phyloP scores from a whole-genome alignment of 2,113 vertebrate species.

The Peromyscus polionotus region DNA sequence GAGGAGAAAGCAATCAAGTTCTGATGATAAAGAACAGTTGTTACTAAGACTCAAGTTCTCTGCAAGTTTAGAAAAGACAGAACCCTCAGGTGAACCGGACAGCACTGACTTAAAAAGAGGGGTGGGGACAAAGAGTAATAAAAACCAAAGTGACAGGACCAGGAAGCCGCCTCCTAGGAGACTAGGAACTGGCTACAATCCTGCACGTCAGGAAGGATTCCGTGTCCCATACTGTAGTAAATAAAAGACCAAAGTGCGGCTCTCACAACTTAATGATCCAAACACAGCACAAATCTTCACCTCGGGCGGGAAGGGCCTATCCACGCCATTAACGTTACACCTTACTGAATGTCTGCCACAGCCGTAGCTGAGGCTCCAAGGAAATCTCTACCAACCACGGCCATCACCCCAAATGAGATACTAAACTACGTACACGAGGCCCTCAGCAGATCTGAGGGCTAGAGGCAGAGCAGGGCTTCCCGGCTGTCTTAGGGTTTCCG shows the following conservation, averaged over 20 bases:
- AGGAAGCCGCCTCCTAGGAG: neutral
- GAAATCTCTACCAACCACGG: neutral
- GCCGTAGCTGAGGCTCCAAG: neutral
- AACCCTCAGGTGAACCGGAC: neutral
- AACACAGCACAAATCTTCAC: slow-evolving; percentile 15
- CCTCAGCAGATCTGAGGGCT: neutral
- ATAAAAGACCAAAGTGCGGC: neutral
- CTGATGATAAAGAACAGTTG: neutral
- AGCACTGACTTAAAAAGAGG: neutral
- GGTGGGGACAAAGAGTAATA: slow-evolving; percentile 1
- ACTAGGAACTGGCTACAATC: neutral
- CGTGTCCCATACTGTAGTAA: neutral
- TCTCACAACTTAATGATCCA: neutral
- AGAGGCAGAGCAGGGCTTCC: neutral
- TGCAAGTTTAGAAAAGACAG: slow-evolving; percentile 2
- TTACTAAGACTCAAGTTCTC: neutral
- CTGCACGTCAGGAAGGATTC: neutral
- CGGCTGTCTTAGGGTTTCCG: neutral
- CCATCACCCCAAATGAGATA: neutral
- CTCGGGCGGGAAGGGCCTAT: neutral
- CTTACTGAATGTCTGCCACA: neutral
- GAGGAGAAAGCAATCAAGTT: neutral
- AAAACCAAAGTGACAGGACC: neutral
- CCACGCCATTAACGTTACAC: neutral
- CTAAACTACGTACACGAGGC: neutral